phyloP scores from a whole-genome alignment of 2,888 invertebrate species.

The Nemurella pictetii region DNA sequence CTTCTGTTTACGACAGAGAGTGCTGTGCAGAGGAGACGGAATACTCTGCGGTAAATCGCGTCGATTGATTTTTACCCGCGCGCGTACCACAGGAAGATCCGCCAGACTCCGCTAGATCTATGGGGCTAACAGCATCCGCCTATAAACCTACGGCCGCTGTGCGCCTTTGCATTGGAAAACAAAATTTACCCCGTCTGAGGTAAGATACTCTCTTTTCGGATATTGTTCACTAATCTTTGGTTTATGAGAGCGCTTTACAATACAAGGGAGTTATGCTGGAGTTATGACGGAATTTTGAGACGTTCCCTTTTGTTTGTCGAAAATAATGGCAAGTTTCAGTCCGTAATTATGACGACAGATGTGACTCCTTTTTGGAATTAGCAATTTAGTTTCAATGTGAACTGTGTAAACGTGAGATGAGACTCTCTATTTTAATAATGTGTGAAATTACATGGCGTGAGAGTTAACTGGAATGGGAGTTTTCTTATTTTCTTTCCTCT shows the following conservation, averaged over 20 bases:
- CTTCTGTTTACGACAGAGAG: background rate
- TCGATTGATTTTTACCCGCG: slow-evolving; percentile 5
- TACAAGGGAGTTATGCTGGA: background rate
- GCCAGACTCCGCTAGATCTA: background rate
- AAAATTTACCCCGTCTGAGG: background rate
- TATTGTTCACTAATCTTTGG: background rate
- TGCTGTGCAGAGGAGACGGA: background rate
- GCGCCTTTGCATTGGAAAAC: background rate
- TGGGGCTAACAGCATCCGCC: background rate
- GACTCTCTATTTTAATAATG: background rate
- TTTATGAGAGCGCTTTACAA: background rate
- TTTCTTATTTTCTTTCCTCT: slow-evolving; percentile 13
- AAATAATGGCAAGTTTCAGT: background rate
- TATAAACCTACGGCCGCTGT: background rate
- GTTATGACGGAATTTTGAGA: background rate
- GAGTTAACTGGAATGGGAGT: slow-evolving; percentile 3
- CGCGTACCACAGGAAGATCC: background rate
- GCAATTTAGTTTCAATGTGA: background rate
- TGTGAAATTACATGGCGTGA: background rate
- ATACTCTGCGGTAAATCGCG: slow-evolving; percentile 7
- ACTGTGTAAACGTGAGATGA: background rate
- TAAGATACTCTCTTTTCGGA: background rate
- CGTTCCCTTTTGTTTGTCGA: background rate
- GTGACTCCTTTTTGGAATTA: background rate
- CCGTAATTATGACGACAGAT: background rate